A percentile compares a stretch with the other conserved stretches of the same genome.
phyloP scores from a whole-genome alignment of 2,113 vertebrate species.

The Dendropsophus ebraccatus region DNA sequence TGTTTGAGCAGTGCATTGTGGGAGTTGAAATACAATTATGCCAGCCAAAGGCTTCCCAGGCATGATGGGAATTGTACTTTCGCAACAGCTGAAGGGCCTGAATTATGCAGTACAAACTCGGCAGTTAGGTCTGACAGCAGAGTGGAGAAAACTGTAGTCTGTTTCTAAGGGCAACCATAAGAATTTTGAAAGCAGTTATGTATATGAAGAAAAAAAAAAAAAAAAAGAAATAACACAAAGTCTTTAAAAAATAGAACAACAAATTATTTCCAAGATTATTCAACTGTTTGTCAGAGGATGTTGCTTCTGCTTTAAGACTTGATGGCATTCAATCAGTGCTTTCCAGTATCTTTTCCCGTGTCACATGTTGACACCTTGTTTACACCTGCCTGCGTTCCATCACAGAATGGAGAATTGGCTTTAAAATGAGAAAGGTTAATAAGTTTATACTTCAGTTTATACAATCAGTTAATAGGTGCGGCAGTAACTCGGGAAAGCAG shows the following conservation, averaged over 20 bases:
- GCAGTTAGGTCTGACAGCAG: no score
- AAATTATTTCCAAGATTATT: no score
- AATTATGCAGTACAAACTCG: no score
- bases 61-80: no score
- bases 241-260: no score
- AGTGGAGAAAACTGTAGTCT: no score
- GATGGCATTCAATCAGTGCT: neutral
- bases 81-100: no score
- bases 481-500: slow-evolving; percentile 15
- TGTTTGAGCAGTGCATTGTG: no score
- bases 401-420: neutral
- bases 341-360: neutral
- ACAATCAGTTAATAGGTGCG: slow-evolving; percentile 30
- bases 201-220: neutral
- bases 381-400: slow-evolving; percentile 16
- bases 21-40: no score
- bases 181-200: neutral
- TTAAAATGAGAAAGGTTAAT: slow-evolving; percentile 45
- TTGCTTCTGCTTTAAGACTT: neutral
- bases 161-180: neutral
- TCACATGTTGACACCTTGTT: slow-evolving; percentile 21
- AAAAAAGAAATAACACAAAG: no score
- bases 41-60: no score
- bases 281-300: neutral
- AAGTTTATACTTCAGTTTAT: slow-evolving; percentile 47